These are phyloP conservation scores for Enteromius fasciolatus DNA, from an alignment of 2,797 vertebrate genomes.

Conservation along the genomic window DNA sequence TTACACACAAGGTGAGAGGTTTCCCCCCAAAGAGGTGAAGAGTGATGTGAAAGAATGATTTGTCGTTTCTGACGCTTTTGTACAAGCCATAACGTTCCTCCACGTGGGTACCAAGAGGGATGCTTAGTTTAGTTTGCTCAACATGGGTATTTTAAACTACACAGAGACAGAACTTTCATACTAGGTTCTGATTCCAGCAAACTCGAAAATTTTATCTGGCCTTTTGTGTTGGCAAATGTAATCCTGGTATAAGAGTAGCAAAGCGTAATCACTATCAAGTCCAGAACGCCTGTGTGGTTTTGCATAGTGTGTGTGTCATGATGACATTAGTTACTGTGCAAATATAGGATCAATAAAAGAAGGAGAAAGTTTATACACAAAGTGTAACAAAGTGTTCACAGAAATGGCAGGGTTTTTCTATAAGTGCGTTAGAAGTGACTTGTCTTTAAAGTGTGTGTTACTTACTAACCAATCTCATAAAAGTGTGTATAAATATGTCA, in stretches of 20 bases:
- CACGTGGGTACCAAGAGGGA: background rate
- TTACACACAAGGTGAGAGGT: slow-evolving; percentile 70
- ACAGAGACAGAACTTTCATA: background rate
- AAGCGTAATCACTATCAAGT: background rate
- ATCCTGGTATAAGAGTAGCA: background rate
- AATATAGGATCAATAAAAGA: background rate
- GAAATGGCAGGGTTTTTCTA: background rate
- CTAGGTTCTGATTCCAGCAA: background rate
- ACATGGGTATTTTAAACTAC: background rate
- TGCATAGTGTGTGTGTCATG: background rate
- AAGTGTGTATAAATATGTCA: no score
- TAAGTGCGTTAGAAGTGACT: background rate
- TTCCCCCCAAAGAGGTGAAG: slow-evolving; percentile 22
- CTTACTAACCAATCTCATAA: background rate
- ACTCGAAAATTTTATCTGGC: background rate
- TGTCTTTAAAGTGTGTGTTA: background rate
- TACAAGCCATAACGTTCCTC: slow-evolving; percentile 11
- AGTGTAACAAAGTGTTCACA: no score
- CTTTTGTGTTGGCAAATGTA: background rate
- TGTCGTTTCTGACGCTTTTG: slow-evolving; percentile 65
- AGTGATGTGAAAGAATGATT: slow-evolving; percentile 64
- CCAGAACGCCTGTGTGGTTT: background rate
- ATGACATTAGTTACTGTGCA: background rate
- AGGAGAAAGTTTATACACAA: background rate
- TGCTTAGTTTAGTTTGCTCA: slow-evolving; percentile 1